These are phyloP conservation scores for Sceloporus tristichus DNA, from an alignment of 2,113 vertebrate genomes.

Conservation along the genomic window DNA sequence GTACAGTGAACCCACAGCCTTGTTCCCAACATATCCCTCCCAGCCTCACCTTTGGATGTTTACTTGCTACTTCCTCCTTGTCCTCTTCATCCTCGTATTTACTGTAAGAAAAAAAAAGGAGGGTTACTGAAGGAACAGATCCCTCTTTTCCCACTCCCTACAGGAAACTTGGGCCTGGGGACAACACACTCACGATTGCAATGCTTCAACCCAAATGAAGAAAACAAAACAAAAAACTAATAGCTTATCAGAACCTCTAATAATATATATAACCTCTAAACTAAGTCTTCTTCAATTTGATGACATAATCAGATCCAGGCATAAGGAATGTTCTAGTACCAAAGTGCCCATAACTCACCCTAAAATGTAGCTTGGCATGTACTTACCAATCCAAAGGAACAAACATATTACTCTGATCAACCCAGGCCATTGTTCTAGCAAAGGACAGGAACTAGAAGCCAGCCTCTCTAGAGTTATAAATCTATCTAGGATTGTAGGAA, in stretches of 20 bases:
- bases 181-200: not conserved
- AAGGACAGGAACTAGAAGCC: not conserved
- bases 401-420: not conserved
- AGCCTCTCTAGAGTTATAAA: not conserved
- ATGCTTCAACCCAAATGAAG: not conserved
- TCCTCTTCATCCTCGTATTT: constrained; percentile 90
- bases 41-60: constrained; percentile 52
- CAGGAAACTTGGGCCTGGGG: not conserved
- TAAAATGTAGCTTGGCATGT: not conserved
- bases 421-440: not conserved
- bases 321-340: not conserved
- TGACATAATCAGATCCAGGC: not conserved
- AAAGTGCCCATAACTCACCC: not conserved
- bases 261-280: not conserved
- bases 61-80: constrained; percentile 74
- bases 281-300: not conserved
- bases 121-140: not conserved
- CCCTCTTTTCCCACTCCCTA: not conserved
- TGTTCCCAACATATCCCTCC: no score
- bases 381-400: not conserved
- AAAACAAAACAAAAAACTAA: not conserved
- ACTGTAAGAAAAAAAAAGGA: constrained; percentile 64
- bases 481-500: no score
- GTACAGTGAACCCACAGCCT: not conserved
- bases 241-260: not conserved